phyloP scores from a whole-genome alignment of 2,888 invertebrate species.

The Branchipolynoe longqiensis region DNA sequence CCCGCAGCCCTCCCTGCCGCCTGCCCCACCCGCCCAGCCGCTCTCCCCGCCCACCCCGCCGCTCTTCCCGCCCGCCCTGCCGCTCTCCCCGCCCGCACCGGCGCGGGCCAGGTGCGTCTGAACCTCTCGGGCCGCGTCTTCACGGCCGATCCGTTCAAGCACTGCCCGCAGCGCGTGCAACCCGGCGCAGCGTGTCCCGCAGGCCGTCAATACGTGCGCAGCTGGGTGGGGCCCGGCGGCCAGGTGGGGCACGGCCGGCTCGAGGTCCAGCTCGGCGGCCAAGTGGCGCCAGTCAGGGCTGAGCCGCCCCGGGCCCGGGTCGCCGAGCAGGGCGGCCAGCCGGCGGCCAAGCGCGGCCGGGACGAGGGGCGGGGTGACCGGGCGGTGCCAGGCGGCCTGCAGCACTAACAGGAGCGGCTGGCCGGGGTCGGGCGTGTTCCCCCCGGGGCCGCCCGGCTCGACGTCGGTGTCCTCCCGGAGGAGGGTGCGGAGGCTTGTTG shows the following conservation, averaged over 20 bases:
- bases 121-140: slow-evolving; percentile 20
- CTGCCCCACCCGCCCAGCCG: too few relatives aligned
- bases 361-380: not conserved
- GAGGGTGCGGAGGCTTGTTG: too few relatives aligned
- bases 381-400: slow-evolving; percentile 23
- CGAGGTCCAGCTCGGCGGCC: slow-evolving; percentile 13
- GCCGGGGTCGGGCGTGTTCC: not conserved
- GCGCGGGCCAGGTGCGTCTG: not conserved
- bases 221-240: not conserved
- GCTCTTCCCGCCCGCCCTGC: too few relatives aligned
- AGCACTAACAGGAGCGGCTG: not conserved
- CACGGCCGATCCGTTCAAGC: slow-evolving; percentile 19
- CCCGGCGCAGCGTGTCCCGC: slow-evolving; percentile 13
- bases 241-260: slow-evolving; percentile 22
- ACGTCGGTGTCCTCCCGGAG: slow-evolving; percentile 12
- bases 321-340: slow-evolving; percentile 6
- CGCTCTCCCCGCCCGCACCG: not conserved
- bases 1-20: too few relatives aligned
- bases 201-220: slow-evolving; percentile 1
- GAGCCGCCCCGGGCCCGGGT: slow-evolving; percentile 31
- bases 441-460: too few relatives aligned
- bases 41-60: too few relatives aligned
- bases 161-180: slow-evolving; percentile 20
- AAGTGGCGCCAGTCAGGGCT: slow-evolving; percentile 46
- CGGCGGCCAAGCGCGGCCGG: not conserved